Conservation (phyloP, 2,113 vertebrate genomes). For the Podiceps cristatus region DNA sequence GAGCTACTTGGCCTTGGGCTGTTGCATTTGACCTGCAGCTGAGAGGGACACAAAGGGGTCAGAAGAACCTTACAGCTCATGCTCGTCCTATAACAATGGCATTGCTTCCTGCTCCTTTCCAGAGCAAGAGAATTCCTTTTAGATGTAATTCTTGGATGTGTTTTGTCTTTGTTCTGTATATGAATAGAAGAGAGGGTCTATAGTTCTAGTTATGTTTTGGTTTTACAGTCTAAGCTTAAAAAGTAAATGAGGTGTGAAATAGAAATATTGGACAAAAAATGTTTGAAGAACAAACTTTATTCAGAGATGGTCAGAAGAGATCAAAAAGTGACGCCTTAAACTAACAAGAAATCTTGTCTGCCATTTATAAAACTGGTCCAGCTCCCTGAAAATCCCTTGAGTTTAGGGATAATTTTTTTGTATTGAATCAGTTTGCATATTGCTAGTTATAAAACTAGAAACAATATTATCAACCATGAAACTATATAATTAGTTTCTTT, state of each 20-base stretch:
- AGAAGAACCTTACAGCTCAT: neutral
- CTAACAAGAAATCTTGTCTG: neutral
- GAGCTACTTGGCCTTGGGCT: neutral
- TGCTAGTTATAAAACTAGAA: slow-evolving; percentile 72
- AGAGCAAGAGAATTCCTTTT: neutral
- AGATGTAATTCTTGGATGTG: neutral
- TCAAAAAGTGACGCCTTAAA: neutral
- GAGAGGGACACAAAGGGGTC: neutral
- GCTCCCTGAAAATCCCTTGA: neutral
- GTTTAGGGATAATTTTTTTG: slow-evolving; percentile 32
- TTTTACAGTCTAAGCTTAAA: neutral
- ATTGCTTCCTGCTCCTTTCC: neutral
- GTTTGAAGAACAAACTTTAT: neutral
- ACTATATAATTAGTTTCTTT: slow-evolving; percentile 78
- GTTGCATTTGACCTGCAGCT: neutral
- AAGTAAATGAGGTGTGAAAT: neutral
- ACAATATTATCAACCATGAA: slow-evolving; percentile 75
- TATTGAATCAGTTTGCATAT: slow-evolving; percentile 52
- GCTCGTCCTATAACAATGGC: neutral
- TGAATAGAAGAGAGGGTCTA: neutral
- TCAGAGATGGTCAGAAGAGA: neutral
- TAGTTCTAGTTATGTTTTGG: neutral
- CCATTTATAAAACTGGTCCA: neutral
- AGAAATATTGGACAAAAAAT: neutral
- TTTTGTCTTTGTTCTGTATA: neutral